A percentile compares a stretch with the other conserved stretches of the same genome.
Conservation (phyloP, 2,888 invertebrate species). For the Pseudoips prasinana region DNA sequence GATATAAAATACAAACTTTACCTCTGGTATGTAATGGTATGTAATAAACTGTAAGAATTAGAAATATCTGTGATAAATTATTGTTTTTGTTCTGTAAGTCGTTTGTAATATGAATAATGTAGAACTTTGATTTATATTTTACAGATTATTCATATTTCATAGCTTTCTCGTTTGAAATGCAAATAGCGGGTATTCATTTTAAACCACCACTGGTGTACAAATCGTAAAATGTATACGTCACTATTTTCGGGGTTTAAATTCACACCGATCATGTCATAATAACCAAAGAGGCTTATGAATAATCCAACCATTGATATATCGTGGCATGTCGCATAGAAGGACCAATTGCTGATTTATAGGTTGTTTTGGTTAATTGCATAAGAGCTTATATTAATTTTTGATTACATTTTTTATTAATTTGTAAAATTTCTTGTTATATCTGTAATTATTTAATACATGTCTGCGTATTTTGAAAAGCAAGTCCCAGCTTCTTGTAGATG, state of each 20-base stretch:
- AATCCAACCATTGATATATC: slow-evolving; percentile 23
- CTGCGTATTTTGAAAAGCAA: no score
- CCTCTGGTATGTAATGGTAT: slow-evolving; percentile 20
- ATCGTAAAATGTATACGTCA: slow-evolving; percentile 21
- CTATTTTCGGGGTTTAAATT: slow-evolving; percentile 22
- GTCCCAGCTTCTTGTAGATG: no score
- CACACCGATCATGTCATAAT: slow-evolving; percentile 24
- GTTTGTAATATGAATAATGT: slow-evolving; percentile 10
- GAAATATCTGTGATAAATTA: slow-evolving; percentile 16
- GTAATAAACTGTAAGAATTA: slow-evolving; percentile 25
- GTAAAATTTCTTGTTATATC: no score
- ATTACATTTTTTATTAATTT: no score
- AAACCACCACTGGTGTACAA: slow-evolving; percentile 6
- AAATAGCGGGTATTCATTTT: slow-evolving; percentile 14
- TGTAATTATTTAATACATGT: no score
- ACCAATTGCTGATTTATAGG: no score
- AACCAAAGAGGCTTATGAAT: slow-evolving; percentile 16
- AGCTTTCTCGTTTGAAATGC: slow-evolving; percentile 16
- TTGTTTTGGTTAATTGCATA: no score
- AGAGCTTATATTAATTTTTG: no score
- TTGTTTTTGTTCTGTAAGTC: slow-evolving; percentile 6
- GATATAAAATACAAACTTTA: slow-evolving; percentile 24
- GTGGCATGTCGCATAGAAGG: no score
- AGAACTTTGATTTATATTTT: slow-evolving; percentile 8
- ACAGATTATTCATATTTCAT: slow-evolving; percentile 12